Evolutionary conservation across 2,113 vertebrate genomes (phyloP), one percentile per base, ranked within the genome.

Genomic region (Carassius gibelio): DNA sequence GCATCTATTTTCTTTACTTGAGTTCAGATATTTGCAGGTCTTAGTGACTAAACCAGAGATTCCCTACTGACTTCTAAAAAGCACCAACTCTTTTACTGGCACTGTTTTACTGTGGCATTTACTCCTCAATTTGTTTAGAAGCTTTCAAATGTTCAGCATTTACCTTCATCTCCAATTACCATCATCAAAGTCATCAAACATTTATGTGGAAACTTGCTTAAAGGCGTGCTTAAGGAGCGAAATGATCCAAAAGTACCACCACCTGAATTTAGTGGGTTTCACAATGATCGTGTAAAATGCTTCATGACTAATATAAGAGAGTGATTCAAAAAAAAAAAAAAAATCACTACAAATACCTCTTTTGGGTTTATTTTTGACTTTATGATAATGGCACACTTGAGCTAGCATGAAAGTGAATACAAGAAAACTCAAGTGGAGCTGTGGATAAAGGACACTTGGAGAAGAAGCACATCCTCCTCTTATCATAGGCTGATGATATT

Each of bases 121-220:
- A 6, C 15, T 69, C 0, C 30, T 69, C 30, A 19, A 9, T 69
- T 69, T 36, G 66, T 66, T 66, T 66, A 71, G 17, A 71, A 71
- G 5, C 57, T 26, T 66, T 17, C 10, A 81, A 52, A 10, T 52
- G 62, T 81, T 81, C n/a, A 1, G 0, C 8, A 23, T 64, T 64
- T 64, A 80, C 78, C 78, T 17, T 81, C 62, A 81, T 81, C 80
- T 36, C 17, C 3, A 69, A 52, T 81, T 52, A 81, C 80, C 42
- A 81, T 52, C 17, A 68, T 34, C 45, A 81, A 19, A 15, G 61
- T 66, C 38, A 81, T 66, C 42, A 48, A 30, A 68, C 23, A 68
- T 81, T 52, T 52, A 69, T 81, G 45, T 81, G 78, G 11, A 42
- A 81, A 64, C 42, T 64, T 64, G 78, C 42, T 81, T 19, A 14